Evolutionary conservation across 2,113 vertebrate species (phyloP).

Genomic region (Podarcis cretensis): DNA sequence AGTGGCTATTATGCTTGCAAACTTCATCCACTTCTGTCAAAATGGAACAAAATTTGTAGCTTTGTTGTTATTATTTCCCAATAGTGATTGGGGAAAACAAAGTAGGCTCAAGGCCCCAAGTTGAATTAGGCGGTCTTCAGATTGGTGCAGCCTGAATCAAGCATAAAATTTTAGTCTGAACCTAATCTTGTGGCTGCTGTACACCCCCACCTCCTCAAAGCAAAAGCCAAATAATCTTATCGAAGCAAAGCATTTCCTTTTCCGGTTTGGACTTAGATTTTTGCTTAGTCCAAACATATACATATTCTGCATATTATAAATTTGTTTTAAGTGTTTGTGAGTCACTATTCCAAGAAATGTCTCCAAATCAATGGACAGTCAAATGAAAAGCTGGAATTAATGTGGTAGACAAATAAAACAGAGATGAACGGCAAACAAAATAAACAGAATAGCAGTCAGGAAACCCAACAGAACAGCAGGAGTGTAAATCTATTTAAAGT

Average conservation of each 20-base stretch:
- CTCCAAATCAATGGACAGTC: not conserved
- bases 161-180: too few relatives aligned
- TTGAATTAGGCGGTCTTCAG: too few relatives aligned
- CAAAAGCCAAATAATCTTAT: not conserved
- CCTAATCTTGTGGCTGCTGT: too few relatives aligned
- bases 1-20: too few relatives aligned
- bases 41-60: too few relatives aligned
- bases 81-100: too few relatives aligned
- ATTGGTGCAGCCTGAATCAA: too few relatives aligned
- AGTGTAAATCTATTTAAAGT: not conserved
- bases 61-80: too few relatives aligned
- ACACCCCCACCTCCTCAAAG: not conserved
- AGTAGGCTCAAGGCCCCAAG: too few relatives aligned
- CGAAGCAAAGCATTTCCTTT: not conserved
- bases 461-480: not conserved
- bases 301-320: not conserved
- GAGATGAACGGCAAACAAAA: not conserved
- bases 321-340: not conserved
- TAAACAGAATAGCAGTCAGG: not conserved
- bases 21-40: too few relatives aligned
- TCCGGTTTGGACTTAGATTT: not conserved
- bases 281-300: not conserved
- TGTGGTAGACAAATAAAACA: not conserved
- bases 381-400: not conserved
- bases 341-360: not conserved